Evolutionary conservation across 2,888 invertebrate species (phyloP), one percentile per base, ranked within the genome.

Genomic region (Anagyrus pseudococci): DNA sequence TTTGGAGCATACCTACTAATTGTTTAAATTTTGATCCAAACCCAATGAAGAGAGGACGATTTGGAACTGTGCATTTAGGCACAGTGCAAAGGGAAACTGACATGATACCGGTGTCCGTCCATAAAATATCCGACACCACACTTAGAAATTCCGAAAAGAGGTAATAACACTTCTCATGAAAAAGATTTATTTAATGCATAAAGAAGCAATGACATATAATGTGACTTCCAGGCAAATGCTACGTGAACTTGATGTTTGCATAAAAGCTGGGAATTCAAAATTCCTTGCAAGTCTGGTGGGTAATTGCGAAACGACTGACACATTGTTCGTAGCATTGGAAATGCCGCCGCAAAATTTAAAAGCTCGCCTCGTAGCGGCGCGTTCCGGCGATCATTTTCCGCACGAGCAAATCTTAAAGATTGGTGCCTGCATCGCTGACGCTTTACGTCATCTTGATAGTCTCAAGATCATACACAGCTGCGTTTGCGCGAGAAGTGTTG

Each of bases 231-330:
- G 82, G 50, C 68, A 82, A 22, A 87, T 89, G 82, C 76, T 93
- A 47, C 86, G 89, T 66, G 92, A 93, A 72, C 79, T 94, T 49
- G 90, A 92, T 68, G 79, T 89, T 23, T 82, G 93, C 29, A 88
- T 90, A 15, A 86, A 87, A 73, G 82, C 89, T 13, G 88, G 88
- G 67, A 86, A 86, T 59, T 89, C 92, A 77, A 86, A 88, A 46
- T 89, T 92, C 79, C 83, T 93, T 1, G 83, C 92, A 7, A 85
- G 88, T 60, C 85, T 94, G 46, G 85, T 92, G 70, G 94, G 94
- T 1, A 90, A 92, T 37, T 91, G 91, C 74, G 92, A 93, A 76
- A 90, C 89, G 13, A 85, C 88, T 7, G 91, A 91, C 59, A 88
- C 88, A 68, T 82, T 93, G 41, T 89, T 89, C 78, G 85, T 94